Evolutionary conservation across 2,888 invertebrate genomes (phyloP), one percentile per base, ranked within the genome.

Genomic region (Zootermopsis nevadensis): DNA sequence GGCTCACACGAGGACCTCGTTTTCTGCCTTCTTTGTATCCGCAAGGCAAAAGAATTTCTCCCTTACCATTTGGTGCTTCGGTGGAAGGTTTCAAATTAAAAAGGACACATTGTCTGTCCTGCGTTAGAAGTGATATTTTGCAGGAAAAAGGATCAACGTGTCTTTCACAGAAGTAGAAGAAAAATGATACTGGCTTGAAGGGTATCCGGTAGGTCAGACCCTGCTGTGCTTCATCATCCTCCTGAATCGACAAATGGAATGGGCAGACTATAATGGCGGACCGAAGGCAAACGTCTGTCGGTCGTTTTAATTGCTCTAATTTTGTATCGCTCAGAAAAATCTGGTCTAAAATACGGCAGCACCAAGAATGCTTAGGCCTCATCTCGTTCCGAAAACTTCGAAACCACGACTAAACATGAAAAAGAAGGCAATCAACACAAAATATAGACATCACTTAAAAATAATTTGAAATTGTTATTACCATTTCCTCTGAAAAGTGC

Each of bases 101-200:
- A 69, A 69, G 69, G 69, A 69, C 30, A 31, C 67, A 22, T 69
- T 33, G 31, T 22, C 33, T 33, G 33, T 27, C 69, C 69, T 69
- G 31, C 27, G 33, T 30, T 69, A 69, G 8, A 69, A 66, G 27
- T 66, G 30, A 69, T 30, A 69, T 69, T 69, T 69, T 30, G 69
- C 69, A 33, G 33, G 27, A 33, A 69, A 69, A 33, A 69, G 69
- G 69, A 69, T 69, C 69, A 69, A 69, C 69, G 33, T 33, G 31
- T 33, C 69, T 69, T 30, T 31, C 69, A 22, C n/a, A 6, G 31
- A 33, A 15, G 30, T 19, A 33, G 8, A 69, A 69, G 22, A 69
- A 22, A 6, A 30, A 69, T 30, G 31, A 15, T n/a, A 69, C 15
- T 31, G 69, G 69, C 69, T 31, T 69, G 33, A 33, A 31, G 69